Conservation (phyloP, 2,113 vertebrate genomes). For the Columbina picui region DNA sequence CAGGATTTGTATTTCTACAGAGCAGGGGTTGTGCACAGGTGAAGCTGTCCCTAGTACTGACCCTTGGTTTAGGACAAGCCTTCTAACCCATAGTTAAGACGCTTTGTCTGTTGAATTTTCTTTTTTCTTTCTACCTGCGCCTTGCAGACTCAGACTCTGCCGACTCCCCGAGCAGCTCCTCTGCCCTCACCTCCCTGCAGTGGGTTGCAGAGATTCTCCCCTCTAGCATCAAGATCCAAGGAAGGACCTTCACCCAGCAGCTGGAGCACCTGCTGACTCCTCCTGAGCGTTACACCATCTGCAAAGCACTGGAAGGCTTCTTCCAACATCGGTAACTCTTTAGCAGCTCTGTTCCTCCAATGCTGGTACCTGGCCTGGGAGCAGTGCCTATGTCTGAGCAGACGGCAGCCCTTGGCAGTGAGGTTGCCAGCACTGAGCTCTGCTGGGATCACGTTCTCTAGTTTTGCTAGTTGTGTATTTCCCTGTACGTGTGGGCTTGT, state of each 20-base stretch:
- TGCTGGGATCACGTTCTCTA: fast-evolving
- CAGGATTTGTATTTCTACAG: neutral
- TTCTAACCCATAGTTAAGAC: neutral
- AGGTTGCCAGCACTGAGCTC: neutral
- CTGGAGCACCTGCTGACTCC: constrained; percentile 95
- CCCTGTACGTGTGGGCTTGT: fast-evolving
- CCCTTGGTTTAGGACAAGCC: neutral
- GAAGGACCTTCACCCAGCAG: constrained; percentile 95
- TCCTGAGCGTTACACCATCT: constrained; percentile 89
- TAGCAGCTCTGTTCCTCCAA: neutral
- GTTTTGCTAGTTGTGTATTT: neutral
- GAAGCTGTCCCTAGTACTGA: neutral
- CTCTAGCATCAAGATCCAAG: constrained; percentile 94
- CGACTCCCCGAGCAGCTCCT: constrained; percentile 82
- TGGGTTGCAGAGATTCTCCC: constrained; percentile 98
- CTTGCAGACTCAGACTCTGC: constrained; percentile 83
- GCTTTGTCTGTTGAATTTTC: neutral
- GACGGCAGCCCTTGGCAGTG: neutral
- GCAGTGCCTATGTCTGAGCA: neutral
- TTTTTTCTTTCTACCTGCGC: neutral
- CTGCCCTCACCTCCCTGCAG: constrained; percentile 93
- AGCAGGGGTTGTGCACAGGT: neutral
- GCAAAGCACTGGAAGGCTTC: constrained; percentile 94
- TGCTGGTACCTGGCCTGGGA: neutral
- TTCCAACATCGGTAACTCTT: constrained; percentile 92